These are phyloP conservation scores for Neomonachus schauinslandi DNA, from an alignment of 2,113 vertebrate genomes.

Conservation along the genomic window DNA sequence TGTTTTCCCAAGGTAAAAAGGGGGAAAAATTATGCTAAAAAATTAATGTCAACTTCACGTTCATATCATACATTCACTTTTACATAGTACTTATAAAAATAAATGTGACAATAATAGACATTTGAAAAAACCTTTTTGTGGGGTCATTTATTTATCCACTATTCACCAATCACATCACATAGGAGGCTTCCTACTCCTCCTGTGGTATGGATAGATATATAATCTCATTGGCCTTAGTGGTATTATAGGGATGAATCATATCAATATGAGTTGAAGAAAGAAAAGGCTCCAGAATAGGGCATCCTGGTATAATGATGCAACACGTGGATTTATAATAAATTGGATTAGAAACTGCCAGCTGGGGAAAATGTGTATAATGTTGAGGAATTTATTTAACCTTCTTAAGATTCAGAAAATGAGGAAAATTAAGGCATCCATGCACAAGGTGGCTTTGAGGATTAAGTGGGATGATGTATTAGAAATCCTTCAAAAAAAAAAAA, in stretches of 20 bases:
- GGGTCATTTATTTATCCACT: background rate
- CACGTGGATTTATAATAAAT: background rate
- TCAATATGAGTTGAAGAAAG: background rate
- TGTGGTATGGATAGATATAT: fast-evolving
- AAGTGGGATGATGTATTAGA: background rate
- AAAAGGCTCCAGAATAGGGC: background rate
- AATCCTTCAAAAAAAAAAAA: background rate
- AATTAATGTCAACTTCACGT: fast-evolving
- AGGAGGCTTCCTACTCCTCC: background rate
- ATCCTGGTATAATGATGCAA: background rate
- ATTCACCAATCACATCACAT: background rate
- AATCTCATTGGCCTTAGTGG: background rate
- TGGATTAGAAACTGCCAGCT: background rate
- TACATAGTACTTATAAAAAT: background rate
- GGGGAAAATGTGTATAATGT: background rate
- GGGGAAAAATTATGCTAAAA: background rate
- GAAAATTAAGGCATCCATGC: background rate
- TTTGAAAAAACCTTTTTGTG: background rate
- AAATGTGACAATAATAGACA: background rate
- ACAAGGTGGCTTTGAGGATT: background rate
- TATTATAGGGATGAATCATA: background rate
- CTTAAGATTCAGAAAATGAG: background rate
- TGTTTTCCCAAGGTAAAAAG: background rate
- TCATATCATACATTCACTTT: background rate
- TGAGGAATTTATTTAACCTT: background rate